Evolutionary conservation across 2,113 vertebrate genomes (phyloP).

Genomic region (Tetraodon nigroviridis): DNA sequence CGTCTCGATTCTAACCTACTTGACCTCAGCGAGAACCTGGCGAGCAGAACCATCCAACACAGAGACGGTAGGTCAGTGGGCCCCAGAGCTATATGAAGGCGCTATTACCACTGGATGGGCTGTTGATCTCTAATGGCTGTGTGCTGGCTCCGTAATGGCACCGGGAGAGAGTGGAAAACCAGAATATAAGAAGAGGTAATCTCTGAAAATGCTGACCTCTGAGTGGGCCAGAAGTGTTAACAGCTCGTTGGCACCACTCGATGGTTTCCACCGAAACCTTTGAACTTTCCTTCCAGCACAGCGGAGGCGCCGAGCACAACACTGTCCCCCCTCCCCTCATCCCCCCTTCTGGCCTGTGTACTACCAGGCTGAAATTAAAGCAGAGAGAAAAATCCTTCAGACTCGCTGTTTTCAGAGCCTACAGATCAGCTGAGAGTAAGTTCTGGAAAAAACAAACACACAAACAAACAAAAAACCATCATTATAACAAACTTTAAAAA

Average conservation of each 20-base stretch:
- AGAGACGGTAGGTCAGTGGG: constrained; percentile 45
- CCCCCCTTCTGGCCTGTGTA: constrained; percentile 15
- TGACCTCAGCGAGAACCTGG: constrained; percentile 51
- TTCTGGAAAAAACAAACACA: too few species aligned
- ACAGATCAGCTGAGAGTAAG: background rate
- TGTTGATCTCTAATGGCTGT: constrained; percentile 69
- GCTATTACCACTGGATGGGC: constrained; percentile 57
- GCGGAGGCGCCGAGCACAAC: background rate
- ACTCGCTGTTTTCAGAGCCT: background rate
- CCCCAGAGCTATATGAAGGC: constrained; percentile 55
- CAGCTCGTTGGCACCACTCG: constrained; percentile 41
- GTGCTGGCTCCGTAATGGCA: constrained; percentile 58
- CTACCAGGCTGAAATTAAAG: constrained; percentile 34
- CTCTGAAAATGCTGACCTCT: constrained; percentile 71
- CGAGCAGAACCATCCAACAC: constrained; percentile 31
- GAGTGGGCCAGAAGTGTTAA: constrained; percentile 61
- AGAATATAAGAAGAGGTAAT: constrained; percentile 65
- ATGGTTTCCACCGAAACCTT: constrained; percentile 47
- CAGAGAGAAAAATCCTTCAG: constrained; percentile 2
- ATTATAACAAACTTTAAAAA: too few species aligned
- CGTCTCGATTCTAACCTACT: constrained; percentile 40
- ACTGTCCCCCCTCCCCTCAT: constrained; percentile 13
- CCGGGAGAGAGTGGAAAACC: constrained; percentile 51
- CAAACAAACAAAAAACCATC: too few species aligned
- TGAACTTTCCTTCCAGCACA: constrained; percentile 24